A percentile compares a stretch with the other conserved stretches of the same genome.
phyloP scores from a whole-genome alignment of 2,797 vertebrate genomes.

The Masticophis lateralis region DNA sequence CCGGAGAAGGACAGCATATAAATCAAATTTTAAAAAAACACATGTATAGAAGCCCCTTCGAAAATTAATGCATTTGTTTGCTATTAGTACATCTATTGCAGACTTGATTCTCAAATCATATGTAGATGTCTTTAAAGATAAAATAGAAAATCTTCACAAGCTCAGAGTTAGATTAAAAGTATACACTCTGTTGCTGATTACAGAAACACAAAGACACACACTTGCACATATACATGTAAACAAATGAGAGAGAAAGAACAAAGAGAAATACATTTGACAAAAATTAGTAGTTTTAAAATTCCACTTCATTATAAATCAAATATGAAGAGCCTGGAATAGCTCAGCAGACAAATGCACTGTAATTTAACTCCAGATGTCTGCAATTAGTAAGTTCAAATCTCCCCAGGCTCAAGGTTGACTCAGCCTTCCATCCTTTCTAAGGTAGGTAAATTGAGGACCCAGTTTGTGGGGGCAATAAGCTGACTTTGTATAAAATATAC shows the following conservation, averaged over 20 bases:
- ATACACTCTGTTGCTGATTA: not conserved
- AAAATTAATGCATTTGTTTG: not conserved
- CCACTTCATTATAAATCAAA: not conserved
- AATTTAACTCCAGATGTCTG: too few species aligned
- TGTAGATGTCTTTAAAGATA: not conserved
- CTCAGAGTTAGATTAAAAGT: not conserved
- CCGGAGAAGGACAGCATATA: too few species aligned
- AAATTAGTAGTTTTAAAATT: not conserved
- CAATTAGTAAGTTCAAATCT: too few species aligned
- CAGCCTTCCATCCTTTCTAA: too few species aligned
- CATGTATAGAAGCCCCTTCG: constrained; percentile 8
- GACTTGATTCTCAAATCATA: not conserved
- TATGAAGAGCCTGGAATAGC: not conserved
- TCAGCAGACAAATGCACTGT: too few species aligned
- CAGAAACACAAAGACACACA: not conserved
- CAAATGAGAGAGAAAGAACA: not conserved
- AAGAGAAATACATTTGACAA: not conserved
- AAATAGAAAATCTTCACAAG: not conserved
- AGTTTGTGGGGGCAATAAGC: too few species aligned
- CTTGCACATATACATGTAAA: not conserved
- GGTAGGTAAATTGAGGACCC: too few species aligned
- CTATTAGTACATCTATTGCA: not conserved
- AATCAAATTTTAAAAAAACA: too few species aligned
- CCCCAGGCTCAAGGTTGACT: too few species aligned
- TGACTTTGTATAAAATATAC: too few species aligned